Evolutionary conservation across 2,888 invertebrate genomes (phyloP).

Genomic region (Cantharis rufa): DNA sequence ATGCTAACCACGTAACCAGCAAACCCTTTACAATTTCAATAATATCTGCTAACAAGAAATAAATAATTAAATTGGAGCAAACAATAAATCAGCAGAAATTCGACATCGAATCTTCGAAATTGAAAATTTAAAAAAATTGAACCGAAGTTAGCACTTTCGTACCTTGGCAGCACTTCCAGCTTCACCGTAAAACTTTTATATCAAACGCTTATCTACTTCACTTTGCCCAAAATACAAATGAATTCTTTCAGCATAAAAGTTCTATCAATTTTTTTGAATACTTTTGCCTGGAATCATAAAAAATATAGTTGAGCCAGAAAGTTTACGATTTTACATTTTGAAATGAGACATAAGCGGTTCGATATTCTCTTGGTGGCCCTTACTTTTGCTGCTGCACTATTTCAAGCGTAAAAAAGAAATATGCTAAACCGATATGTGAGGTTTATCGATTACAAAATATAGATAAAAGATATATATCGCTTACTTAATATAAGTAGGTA

Average conservation of each 20-base stretch:
- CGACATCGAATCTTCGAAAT: not conserved
- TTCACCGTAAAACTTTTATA: not conserved
- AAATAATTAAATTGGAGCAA: not conserved
- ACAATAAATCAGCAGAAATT: not conserved
- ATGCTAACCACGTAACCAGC: not conserved
- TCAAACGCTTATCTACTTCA: not conserved
- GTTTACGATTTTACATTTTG: conserved; percentile 5
- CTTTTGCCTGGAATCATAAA: not conserved
- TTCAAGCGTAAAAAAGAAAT: not conserved
- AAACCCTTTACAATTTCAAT: not conserved
- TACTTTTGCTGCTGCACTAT: not conserved
- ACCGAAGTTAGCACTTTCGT: not conserved
- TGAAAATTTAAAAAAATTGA: not conserved
- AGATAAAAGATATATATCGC: not conserved
- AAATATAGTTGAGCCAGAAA: not conserved
- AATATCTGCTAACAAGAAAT: not conserved
- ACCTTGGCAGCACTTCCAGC: not conserved
- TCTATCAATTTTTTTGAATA: not conserved
- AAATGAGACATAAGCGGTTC: conserved; percentile 1
- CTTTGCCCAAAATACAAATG: not conserved
- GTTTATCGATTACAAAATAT: not conserved
- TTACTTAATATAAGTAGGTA: not conserved
- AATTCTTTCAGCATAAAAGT: not conserved
- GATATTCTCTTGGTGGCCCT: conserved; percentile 2
- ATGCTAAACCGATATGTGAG: not conserved